phyloP scores from a whole-genome alignment of 2,113 vertebrate genomes.

The Orientallactaga bullata region DNA sequence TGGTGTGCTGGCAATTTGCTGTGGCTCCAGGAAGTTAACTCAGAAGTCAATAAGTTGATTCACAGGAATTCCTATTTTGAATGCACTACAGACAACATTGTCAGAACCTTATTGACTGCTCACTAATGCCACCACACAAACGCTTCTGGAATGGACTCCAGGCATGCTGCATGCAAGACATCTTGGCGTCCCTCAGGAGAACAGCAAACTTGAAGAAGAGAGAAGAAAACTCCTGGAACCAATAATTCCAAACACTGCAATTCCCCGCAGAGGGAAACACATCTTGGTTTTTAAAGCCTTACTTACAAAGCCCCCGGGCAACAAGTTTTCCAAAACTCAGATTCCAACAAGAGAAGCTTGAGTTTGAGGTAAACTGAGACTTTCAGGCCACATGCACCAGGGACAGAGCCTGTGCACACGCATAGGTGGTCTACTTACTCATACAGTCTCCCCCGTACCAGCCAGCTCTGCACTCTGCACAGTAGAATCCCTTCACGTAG shows the following conservation, averaged over 20 bases:
- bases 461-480: slow-evolving; percentile 94
- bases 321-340: background rate
- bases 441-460: slow-evolving; percentile 99
- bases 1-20: background rate
- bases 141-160: background rate
- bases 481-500: slow-evolving; percentile 95
- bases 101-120: background rate
- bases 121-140: background rate
- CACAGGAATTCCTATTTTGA: background rate
- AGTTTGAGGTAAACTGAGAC: background rate
- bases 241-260: background rate
- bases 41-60: background rate
- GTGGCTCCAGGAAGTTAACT: slow-evolving; percentile 11
- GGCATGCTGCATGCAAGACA: background rate
- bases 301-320: slow-evolving; percentile 32
- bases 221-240: background rate
- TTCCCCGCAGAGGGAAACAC: background rate
- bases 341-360: background rate
- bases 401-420: fast-evolving
- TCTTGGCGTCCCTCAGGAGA: background rate
- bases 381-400: background rate
- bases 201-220: background rate
- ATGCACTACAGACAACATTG: background rate
- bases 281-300: slow-evolving; percentile 33
- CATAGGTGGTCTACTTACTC: slow-evolving; percentile 89